Base-by-base conservation (phyloP, 2,113 vertebrate genomes). In the Misgurnus anguillicaudatus region DNA sequence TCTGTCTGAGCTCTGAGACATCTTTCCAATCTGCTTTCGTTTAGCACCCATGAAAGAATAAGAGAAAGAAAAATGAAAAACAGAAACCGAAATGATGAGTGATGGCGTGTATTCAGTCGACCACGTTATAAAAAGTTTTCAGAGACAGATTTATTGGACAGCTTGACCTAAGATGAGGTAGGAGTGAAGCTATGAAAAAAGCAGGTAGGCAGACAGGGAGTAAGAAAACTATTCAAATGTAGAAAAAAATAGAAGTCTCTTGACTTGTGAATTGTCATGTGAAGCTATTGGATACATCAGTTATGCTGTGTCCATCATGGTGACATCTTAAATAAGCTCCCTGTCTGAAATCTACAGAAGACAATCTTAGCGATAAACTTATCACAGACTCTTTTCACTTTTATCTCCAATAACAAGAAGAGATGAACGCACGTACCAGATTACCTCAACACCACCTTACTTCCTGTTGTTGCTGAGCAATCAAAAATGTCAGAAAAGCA, bases 321-420 rank as follows among this genome's bases (percentile, higher is more conserved):
- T 64, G 78, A 85, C 71, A 8, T 80, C 69, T 62, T 77, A 80
- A 83, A 86, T 77, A 65, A 77, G 80, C 77, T 82, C 65, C 19
- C 51, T 24, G 60, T 47, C 11, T 24, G 78, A 19, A 61, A 61
- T 39, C 16, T 10, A 47, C 8, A 47, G 10, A 2, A 47, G 45
- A 47, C 45, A 47, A 11, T 47, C 45, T 47, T 47, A 47, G 11
- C 9, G 45, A 47, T 13, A 47, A 9, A 9, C 10, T 10, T 47
- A 47, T 47, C 11, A 51, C 48, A 51, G 4, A 51, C 13, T 14
- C 10, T 5, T 51, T 14, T 51, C 5, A 51, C 48, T 51, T 51
- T 51, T 13, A 14, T 51, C 1, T 13, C 48, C 1, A 51, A 51
- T 4, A 51, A 51, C 11, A 51, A 31, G 24, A 24, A 57, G 0